phyloP scores from a whole-genome alignment of 2,888 invertebrate species.

The Machimus rusticus region DNA sequence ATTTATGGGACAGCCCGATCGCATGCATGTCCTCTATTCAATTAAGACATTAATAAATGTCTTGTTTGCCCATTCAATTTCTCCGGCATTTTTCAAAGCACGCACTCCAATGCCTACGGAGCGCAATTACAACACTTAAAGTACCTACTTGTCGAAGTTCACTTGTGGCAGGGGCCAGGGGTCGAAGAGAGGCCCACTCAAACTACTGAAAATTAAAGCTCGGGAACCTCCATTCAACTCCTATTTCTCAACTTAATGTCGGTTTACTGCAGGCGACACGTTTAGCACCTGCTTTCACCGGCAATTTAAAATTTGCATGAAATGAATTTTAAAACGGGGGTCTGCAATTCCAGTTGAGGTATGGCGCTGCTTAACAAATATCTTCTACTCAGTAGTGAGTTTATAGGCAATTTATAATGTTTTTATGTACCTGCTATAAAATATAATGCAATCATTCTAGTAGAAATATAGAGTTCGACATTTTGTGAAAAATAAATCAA shows the following conservation, averaged over 20 bases:
- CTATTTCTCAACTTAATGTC: not conserved
- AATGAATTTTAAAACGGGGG: not conserved
- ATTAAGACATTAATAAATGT: constrained; percentile 36
- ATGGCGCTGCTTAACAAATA: not conserved
- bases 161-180: not conserved
- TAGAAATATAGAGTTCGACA: not conserved
- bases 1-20: constrained; percentile 22
- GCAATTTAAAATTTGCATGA: not conserved
- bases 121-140: not conserved
- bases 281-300: not conserved
- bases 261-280: not conserved
- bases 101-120: not conserved
- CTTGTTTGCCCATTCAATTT: constrained; percentile 15
- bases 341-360: not conserved
- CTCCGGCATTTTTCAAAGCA: not conserved
- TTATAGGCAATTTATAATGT: not conserved
- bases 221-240: not conserved
- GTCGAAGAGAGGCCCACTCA: not conserved
- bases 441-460: not conserved
- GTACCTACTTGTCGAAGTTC: not conserved
- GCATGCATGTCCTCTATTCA: constrained; percentile 25
- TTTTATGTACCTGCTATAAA: not conserved
- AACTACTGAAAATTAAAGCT: not conserved
- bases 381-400: not conserved
- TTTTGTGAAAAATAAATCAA: not conserved